phyloP scores from a whole-genome alignment of 2,113 vertebrate genomes.

The Tychaedon coryphoeus region DNA sequence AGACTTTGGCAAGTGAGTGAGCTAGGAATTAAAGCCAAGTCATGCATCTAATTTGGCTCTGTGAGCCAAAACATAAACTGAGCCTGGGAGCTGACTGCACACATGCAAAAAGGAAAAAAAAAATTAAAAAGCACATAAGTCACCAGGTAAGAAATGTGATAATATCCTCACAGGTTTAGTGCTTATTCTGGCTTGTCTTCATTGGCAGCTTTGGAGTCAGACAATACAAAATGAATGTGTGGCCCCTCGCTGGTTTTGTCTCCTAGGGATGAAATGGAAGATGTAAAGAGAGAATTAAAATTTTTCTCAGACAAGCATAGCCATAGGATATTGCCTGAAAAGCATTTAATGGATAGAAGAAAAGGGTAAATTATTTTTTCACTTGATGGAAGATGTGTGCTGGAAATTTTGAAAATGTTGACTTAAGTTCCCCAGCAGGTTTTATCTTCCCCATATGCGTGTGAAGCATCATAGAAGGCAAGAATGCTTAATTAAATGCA shows the following conservation, averaged over 20 bases:
- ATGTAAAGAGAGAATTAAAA: background rate
- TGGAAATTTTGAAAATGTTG: conserved; percentile 29
- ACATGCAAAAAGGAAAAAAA: background rate
- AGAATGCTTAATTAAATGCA: conserved; percentile 28
- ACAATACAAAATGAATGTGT: background rate
- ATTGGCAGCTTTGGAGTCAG: background rate
- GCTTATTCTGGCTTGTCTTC: background rate
- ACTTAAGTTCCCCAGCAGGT: background rate
- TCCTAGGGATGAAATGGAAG: background rate
- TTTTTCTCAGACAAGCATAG: background rate
- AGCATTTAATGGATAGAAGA: background rate
- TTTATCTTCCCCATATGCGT: background rate
- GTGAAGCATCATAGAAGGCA: background rate
- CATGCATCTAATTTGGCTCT: conserved; percentile 55
- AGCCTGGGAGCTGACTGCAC: conserved; percentile 46
- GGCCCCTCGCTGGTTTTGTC: background rate
- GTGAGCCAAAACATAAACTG: conserved; percentile 53
- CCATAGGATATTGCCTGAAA: background rate
- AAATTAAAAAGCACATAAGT: background rate
- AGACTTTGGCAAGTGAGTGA: conserved; percentile 29
- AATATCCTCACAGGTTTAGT: background rate
- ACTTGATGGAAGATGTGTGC: background rate
- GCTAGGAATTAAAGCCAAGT: conserved; percentile 58
- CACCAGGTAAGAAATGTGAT: background rate
- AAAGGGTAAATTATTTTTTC: background rate